Evolutionary conservation across 37 sponge, comb jelly and placozoan genomes (phyloP).

Genomic region (Beroe forskalii): DNA sequence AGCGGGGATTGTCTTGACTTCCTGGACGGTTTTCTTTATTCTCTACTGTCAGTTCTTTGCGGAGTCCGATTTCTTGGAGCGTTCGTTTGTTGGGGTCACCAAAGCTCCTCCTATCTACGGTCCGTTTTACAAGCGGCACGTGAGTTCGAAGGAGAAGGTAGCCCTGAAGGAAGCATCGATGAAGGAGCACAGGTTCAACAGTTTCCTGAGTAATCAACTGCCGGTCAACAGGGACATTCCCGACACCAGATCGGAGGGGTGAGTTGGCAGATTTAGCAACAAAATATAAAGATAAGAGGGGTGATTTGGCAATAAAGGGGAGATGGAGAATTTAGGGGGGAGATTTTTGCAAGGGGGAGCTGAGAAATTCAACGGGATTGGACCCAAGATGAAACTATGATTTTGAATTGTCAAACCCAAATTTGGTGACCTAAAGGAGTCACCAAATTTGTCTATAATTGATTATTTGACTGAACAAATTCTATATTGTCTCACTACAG

Average conservation of each 20-base stretch:
- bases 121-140: slow-evolving; percentile 52
- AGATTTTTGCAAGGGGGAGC: too few relatives aligned
- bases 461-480: too few relatives aligned
- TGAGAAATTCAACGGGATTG: too few relatives aligned
- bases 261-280: not conserved
- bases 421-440: too few relatives aligned
- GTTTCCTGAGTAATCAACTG: slow-evolving; percentile 4
- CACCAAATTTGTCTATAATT: too few relatives aligned
- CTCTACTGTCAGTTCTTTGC: not conserved
- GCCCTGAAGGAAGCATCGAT: slow-evolving; percentile 8
- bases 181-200: slow-evolving; percentile 55
- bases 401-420: too few relatives aligned
- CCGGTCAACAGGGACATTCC: slow-evolving; percentile 16
- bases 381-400: too few relatives aligned
- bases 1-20: not conserved
- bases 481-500: too few relatives aligned
- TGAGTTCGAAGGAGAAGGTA: not conserved
- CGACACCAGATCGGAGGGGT: slow-evolving; percentile 43
- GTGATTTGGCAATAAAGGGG: not conserved
- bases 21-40: slow-evolving; percentile 12
- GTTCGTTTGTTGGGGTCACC: not conserved
- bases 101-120: not conserved
- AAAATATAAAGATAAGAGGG: not conserved
- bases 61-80: slow-evolving; percentile 19
- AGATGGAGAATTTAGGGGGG: too few relatives aligned